Evolutionary conservation across 2,797 vertebrate species (phyloP), one percentile per base, ranked within the genome.

Genomic region (Catostomus latipinnis): DNA sequence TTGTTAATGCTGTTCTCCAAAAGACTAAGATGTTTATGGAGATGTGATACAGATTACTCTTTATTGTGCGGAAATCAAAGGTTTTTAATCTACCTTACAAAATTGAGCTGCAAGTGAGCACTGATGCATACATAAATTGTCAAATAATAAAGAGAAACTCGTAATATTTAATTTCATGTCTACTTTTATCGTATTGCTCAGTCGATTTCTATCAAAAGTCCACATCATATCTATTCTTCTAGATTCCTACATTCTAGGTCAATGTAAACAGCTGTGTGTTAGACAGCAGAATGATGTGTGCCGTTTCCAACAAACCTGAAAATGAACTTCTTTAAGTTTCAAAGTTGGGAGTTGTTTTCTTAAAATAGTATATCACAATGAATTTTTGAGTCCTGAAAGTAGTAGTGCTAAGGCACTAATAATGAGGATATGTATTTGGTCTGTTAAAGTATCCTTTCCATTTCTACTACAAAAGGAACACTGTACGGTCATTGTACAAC

Each of bases 401-500:
- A 56, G 53, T 65, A 65, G 62, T 81, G 61, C 78, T 74, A 83
- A 84, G 83, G 83, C 78, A 84, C 83, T 83, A 81, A 62, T 68
- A 11, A 56, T 62, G 67, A 67, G 54, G 60, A 73, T 62, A 82
- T 76, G 72, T 34, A 60, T 85, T 83, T 86, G 79, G 80, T 84
- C 77, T 69, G 73, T 68, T 74, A 0, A 49, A 22, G 48, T 80
- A 65, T 78, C 72, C 67, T 62, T 43, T 81, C 13, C 12, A 13
- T 66, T 52, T 53, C 63, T 8, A 56, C 5, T 14, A 52, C 46
- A 70, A 45, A 69, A 53, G 0, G 9, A 70, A 61, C 22, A 70
- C 66, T 43, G 53, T 10, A 50, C 45, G 14, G 12, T 61, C 71
- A 61, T 56, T 62, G 48, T 45, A 16, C 46, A 10, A 52, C 16